phyloP scores from a whole-genome alignment of 2,888 invertebrate genomes.

The Oscheius onirici region DNA sequence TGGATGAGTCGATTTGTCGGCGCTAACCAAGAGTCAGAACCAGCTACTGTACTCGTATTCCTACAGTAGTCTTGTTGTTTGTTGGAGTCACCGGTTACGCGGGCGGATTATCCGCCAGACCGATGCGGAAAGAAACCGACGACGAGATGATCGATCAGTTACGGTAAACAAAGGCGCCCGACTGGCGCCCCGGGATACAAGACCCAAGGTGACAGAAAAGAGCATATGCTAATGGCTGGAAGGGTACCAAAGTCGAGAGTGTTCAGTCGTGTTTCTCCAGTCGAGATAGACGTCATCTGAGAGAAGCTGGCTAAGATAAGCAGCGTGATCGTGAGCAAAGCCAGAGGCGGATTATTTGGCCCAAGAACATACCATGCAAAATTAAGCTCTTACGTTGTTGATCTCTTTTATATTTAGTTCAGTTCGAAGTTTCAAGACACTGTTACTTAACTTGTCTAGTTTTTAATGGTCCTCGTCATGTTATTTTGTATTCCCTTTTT shows the following conservation, averaged over 20 bases:
- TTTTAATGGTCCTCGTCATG: too few relatives aligned
- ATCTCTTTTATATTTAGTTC: too few relatives aligned
- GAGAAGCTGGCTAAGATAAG: background rate
- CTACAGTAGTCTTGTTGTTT: constrained; percentile 15
- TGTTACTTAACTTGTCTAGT: too few relatives aligned
- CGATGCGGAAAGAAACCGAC: constrained; percentile 23
- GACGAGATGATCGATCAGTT: constrained; percentile 21
- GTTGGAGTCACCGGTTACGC: constrained; percentile 10
- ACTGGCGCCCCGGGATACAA: constrained; percentile 20
- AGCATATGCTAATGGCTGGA: background rate
- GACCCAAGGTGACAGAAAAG: constrained; percentile 11
- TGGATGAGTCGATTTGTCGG: constrained; percentile 12
- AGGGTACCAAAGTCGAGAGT: too few relatives aligned
- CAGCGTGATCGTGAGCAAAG: too few relatives aligned
- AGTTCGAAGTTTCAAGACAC: background rate
- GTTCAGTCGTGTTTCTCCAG: too few relatives aligned
- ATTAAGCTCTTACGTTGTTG: background rate
- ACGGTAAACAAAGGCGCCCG: constrained; percentile 16
- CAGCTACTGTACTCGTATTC: background rate
- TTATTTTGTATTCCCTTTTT: too few relatives aligned
- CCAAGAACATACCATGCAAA: background rate
- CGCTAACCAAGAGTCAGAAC: background rate
- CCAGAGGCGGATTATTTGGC: too few relatives aligned
- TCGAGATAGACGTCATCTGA: background rate
- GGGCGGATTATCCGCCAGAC: constrained; percentile 24